Percentiles rank a stretch among this genome's conserved stretches.
Evolutionary conservation across 2,113 vertebrate species (phyloP).

Genomic region (Xenopus laevis): DNA sequence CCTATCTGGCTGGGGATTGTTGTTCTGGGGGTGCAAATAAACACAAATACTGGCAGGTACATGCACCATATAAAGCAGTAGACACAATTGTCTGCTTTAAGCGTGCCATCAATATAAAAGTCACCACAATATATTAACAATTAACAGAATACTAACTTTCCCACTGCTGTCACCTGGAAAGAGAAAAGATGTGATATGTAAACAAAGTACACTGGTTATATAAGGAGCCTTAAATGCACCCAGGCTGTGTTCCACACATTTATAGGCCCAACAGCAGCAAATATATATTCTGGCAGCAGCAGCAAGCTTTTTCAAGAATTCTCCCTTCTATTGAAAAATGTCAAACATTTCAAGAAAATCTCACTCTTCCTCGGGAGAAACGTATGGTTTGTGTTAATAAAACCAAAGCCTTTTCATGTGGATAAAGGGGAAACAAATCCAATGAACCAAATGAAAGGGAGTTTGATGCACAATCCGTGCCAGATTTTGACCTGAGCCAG

Average conservation of each 20-base stretch:
- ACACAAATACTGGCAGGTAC: not conserved
- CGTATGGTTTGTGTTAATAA: not conserved
- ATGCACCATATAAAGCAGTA: not conserved
- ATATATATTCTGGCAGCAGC: not conserved
- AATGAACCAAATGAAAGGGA: not conserved
- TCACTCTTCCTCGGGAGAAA: not conserved
- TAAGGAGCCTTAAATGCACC: conserved; percentile 1
- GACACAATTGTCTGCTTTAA: not conserved
- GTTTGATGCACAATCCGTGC: not conserved
- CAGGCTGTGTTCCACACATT: not conserved
- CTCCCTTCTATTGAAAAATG: too few relatives aligned
- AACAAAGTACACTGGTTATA: not conserved
- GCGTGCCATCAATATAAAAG: not conserved
- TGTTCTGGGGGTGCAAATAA: too few relatives aligned
- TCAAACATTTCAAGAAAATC: not conserved
- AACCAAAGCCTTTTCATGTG: not conserved
- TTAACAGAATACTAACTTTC: conserved; percentile 73
- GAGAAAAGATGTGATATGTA: conserved; percentile 49
- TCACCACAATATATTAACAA: conserved; percentile 59
- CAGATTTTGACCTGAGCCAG: conserved; percentile 20
- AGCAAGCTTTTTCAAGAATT: not conserved
- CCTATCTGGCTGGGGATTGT: too few relatives aligned
- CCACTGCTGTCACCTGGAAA: conserved; percentile 68
- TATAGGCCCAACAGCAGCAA: not conserved
- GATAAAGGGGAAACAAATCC: too few relatives aligned